A percentile compares a stretch with the other conserved stretches of the same genome.
These are phyloP conservation scores for Agonum fuliginosum DNA, from an alignment of 2,888 invertebrate species.

Conservation along the genomic window DNA sequence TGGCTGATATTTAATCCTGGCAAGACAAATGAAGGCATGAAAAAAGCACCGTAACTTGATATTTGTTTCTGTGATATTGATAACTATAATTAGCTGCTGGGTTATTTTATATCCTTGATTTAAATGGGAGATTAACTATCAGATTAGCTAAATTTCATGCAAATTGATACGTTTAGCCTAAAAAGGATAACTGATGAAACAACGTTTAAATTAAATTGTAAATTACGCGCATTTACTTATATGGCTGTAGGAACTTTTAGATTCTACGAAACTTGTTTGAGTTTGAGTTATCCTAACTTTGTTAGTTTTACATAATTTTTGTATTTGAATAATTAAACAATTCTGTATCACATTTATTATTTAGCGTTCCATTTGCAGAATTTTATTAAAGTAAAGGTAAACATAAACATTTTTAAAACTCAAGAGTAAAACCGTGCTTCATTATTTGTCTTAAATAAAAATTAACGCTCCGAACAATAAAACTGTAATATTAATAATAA, in stretches of 20 bases:
- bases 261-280: not conserved
- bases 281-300: too few species aligned
- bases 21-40: not conserved
- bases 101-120: slow-evolving; percentile 10
- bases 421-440: too few species aligned
- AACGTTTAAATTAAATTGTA: slow-evolving; percentile 7
- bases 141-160: slow-evolving; percentile 1
- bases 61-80: not conserved
- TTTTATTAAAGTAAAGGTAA: too few species aligned
- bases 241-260: not conserved
- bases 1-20: slow-evolving; percentile 26
- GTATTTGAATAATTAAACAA: too few species aligned
- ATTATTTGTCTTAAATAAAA: too few species aligned
- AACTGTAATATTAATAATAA: too few species aligned
- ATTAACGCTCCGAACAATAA: too few species aligned
- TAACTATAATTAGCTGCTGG: slow-evolving; percentile 2
- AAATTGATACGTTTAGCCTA: not conserved
- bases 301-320: too few species aligned
- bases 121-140: slow-evolving; percentile 5
- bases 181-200: slow-evolving; percentile 12
- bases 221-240: not conserved
- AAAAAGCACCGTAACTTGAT: slow-evolving; percentile 5
- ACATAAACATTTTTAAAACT: too few species aligned
- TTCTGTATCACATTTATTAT: too few species aligned
- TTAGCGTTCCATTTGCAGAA: too few species aligned